phyloP scores from a whole-genome alignment of 2,888 invertebrate species.

The Eustalomyia histrio region DNA sequence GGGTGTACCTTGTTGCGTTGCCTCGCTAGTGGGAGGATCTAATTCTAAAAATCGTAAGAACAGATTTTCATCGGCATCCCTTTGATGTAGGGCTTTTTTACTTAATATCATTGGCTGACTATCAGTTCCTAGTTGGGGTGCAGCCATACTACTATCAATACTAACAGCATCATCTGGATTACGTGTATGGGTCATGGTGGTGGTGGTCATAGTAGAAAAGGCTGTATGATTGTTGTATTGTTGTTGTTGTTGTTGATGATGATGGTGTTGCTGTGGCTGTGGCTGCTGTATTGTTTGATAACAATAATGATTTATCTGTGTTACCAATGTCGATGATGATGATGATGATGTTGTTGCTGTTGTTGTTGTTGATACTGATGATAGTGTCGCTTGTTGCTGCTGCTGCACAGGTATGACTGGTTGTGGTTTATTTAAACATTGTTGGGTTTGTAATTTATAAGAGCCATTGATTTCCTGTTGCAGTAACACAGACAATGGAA shows the following conservation, averaged over 20 bases:
- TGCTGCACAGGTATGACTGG: conserved; percentile 66
- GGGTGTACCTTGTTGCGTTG: conserved; percentile 66
- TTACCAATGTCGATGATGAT: conserved; percentile 1
- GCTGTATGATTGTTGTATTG: conserved; percentile 36
- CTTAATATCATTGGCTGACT: conserved; percentile 76
- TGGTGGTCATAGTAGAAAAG: conserved; percentile 55
- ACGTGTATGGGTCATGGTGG: conserved; percentile 74
- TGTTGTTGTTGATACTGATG: conserved; percentile 35
- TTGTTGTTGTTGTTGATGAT: conserved; percentile 5
- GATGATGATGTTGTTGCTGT: conserved; percentile 27
- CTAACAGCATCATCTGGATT: conserved; percentile 78
- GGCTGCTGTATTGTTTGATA: conserved; percentile 44
- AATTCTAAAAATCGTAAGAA: conserved; percentile 89
- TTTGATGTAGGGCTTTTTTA: conserved; percentile 82
- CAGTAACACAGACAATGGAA: conserved; percentile 90
- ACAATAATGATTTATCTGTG: conserved; percentile 21
- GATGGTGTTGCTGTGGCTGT: conserved; percentile 64
- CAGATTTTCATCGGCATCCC: conserved; percentile 87
- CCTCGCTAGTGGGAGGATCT: conserved; percentile 85
- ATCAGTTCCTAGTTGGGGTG: conserved; percentile 46
- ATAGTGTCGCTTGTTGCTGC: conserved; percentile 47
- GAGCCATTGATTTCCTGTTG: conserved; percentile 85
- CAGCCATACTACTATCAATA: conserved; percentile 74
- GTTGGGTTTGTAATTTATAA: conserved; percentile 87
- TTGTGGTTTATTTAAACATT: conserved; percentile 81